Evolutionary conservation across 2,113 vertebrate species (phyloP).

Genomic region (Entelurus aequoreus): DNA sequence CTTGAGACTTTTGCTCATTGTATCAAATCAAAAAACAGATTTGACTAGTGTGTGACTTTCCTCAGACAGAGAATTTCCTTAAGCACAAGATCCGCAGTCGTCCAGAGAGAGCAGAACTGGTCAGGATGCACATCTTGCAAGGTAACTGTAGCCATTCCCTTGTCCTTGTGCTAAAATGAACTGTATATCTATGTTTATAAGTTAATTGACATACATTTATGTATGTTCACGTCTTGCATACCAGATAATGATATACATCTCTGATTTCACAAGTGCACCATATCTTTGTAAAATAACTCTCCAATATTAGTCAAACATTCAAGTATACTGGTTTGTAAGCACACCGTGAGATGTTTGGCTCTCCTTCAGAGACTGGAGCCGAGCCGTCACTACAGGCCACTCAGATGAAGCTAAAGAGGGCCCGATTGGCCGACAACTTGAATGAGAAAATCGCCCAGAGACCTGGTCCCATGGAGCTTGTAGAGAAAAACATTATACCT

Average conservation of each 20-base stretch:
- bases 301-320: no score
- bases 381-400: slow-evolving; percentile 95
- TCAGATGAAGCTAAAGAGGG: slow-evolving; percentile 94
- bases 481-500: slow-evolving; percentile 96
- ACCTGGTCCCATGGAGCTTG: slow-evolving; percentile 94
- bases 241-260: no score
- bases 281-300: no score
- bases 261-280: no score
- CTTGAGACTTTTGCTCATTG: background rate
- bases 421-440: slow-evolving; percentile 89
- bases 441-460: slow-evolving; percentile 98
- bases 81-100: slow-evolving; percentile 98
- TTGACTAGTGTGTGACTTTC: slow-evolving; percentile 7
- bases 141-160: slow-evolving; percentile 60
- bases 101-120: slow-evolving; percentile 91
- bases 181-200: no score
- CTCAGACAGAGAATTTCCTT: slow-evolving; percentile 94
- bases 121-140: slow-evolving; percentile 98
- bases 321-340: background rate
- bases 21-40: background rate
- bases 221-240: no score
- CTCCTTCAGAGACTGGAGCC: slow-evolving; percentile 86
- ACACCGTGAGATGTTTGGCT: no score
- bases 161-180: no score
- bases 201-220: no score